Base-by-base conservation (phyloP, 2,888 invertebrate species). In the Ellobium chinense region DNA sequence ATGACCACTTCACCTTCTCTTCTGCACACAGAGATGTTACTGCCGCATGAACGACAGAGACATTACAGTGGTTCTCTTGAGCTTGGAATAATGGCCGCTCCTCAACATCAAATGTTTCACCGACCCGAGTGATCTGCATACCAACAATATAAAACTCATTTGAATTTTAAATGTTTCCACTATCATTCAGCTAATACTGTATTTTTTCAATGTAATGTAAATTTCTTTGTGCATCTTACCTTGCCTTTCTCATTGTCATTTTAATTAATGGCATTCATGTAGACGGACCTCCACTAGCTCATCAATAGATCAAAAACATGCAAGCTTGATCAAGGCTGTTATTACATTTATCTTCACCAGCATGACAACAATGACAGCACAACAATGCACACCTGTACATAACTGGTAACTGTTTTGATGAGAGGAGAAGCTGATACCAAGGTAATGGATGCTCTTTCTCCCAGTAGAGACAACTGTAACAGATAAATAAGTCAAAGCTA, bases 361-460 rank as follows among this genome's bases (percentile, higher is more conserved):
- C n/a, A n/a, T n/a, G n/a, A n/a, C n/a, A n/a, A n/a, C n/a, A n/a
- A n/a, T n/a, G n/a, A n/a, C n/a, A n/a, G n/a, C n/a, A n/a, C n/a
- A n/a, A n/a, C n/a, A n/a, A n/a, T n/a, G n/a, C n/a, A n/a, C n/a
- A 94, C 93, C 90, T 93, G 96, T 87, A 95, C 95, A 62, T 97
- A 94, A 93, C 98, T 97, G 66, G 96, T 96, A 1, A 97, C 96
- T 81, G 97, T 96, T 94, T 99, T 99, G 1, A 99, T 95, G 66
- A 97, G 93, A 21, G 96, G 95, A 68, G 97, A 97, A 84, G 97
- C 96, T 74, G 97, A 97, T 73, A 99, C 93, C 83, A 99, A 94
- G 31, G 96, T 93, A 63, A 97, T 95, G 56, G 93, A 93, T 91
- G 95, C 95, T 77, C 95, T 94, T 0, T 96, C 96, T 89, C 96